Percentiles rank a stretch among this genome's conserved stretches.
phyloP scores from a whole-genome alignment of 2,113 vertebrate genomes.

The Carollia perspicillata region DNA sequence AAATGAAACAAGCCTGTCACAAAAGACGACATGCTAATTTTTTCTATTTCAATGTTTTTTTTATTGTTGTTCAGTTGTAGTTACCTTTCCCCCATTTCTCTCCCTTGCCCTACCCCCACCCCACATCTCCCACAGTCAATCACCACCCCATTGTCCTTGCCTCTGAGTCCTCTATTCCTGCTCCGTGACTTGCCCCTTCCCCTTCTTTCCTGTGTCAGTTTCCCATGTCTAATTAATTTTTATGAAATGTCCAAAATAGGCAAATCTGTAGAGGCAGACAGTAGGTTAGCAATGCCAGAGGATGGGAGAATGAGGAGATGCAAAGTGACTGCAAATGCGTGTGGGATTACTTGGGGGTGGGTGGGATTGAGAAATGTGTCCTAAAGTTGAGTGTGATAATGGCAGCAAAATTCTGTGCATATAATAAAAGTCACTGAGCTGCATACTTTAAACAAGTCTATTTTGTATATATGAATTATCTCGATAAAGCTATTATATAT shows the following conservation, averaged over 20 bases:
- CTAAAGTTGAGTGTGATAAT: neutral
- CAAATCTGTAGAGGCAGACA: neutral
- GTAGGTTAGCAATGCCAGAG: neutral
- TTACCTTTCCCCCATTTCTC: too few species aligned
- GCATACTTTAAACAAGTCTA: neutral
- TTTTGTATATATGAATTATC: neutral
- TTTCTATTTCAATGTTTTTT: too few species aligned
- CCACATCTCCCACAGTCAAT: too few species aligned
- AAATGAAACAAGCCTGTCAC: neutral
- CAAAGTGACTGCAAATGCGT: neutral
- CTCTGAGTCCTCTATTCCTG: too few species aligned
- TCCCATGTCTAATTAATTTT: neutral
- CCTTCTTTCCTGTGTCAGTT: too few species aligned
- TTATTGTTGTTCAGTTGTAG: too few species aligned
- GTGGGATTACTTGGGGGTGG: neutral
- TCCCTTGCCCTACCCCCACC: too few species aligned
- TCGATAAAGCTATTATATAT: neutral
- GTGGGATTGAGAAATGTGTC: neutral
- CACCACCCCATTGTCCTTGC: too few species aligned
- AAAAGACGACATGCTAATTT: neutral
- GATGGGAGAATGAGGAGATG: neutral
- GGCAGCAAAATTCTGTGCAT: neutral
- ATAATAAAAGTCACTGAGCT: neutral
- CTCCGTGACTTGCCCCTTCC: too few species aligned
- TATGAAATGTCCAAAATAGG: neutral